Evolutionary conservation across 2,797 vertebrate species (phyloP), one percentile per base, ranked within the genome.

Genomic region (Acropternis orthonyx): DNA sequence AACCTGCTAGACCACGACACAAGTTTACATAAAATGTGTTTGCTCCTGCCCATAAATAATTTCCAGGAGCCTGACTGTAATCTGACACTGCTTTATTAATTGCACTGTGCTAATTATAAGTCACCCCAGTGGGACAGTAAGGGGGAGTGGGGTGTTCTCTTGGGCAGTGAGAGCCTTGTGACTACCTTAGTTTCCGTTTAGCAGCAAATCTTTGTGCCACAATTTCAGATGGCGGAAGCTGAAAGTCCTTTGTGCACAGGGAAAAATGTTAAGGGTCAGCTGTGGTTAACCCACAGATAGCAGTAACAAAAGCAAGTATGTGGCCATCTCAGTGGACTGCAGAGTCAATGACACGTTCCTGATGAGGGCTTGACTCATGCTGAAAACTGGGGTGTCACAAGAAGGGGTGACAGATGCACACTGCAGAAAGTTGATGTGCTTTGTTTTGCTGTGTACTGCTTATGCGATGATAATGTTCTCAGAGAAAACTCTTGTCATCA

Each of bases 171-270:
- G 28, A 73, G 39, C 51, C 76, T 52, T 81, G 58, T 61, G 52
- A 52, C 2, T 3, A 21, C 8, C 27, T 84, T 16, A 6, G 20
- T 44, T 76, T 77, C 39, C 0, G 0, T 67, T 76, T 63, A 39
- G 49, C 66, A 89, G 7, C 34, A 91, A 75, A 67, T 9, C 7
- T 63, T 54, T 81, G 62, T 12, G 28, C n/a, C 62, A 44, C 32
- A 24, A 14, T 73, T 83, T 68, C 44, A 74, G 44, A 74, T 14
- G 1, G 1, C 12, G 21, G 65, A 84, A 87, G 61, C 77, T 83
- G 44, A 13, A 83, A 77, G 48, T 81, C 44, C 49, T 61, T 56
- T 56, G 49, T 41, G 66, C 41, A 49, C 22, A 36, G 41, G 14
- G 34, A 51, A 26, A 83, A 77, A 66, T 22, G 30, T 69, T 59